A percentile compares a stretch with the other conserved stretches of the same genome.
Evolutionary conservation across 2,113 vertebrate genomes (phyloP).

Genomic region (Rhadina sibilatrix): DNA sequence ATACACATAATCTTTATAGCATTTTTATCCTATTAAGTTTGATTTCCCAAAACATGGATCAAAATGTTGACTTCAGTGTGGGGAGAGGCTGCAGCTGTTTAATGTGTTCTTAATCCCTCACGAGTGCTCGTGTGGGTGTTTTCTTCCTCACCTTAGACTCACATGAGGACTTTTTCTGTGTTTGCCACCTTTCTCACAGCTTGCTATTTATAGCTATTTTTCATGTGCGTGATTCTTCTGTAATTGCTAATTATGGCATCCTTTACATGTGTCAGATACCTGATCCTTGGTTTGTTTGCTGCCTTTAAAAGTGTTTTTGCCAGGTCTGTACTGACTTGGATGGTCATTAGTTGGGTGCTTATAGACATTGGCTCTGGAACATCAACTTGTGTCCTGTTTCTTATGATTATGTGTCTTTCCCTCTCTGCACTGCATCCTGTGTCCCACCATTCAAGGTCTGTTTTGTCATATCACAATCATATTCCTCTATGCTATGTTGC

Average conservation of each 20-base stretch:
- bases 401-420: not conserved
- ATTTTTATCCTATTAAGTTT: not conserved
- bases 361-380: not conserved
- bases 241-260: not conserved
- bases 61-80: not conserved
- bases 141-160: not conserved
- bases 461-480: not conserved
- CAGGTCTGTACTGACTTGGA: not conserved
- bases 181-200: not conserved
- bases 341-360: not conserved
- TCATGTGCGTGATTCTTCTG: not conserved
- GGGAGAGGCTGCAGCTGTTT: not conserved
- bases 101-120: not conserved
- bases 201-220: not conserved
- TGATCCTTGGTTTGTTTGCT: not conserved
- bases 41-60: not conserved
- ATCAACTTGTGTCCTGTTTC: not conserved
- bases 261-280: not conserved
- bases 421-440: not conserved
- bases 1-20: not conserved
- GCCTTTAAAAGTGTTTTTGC: not conserved
- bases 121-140: accelerated
- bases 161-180: not conserved
- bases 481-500: not conserved
- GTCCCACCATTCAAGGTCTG: not conserved